phyloP scores from a whole-genome alignment of 2,797 vertebrate species.

The Cuculus canorus region DNA sequence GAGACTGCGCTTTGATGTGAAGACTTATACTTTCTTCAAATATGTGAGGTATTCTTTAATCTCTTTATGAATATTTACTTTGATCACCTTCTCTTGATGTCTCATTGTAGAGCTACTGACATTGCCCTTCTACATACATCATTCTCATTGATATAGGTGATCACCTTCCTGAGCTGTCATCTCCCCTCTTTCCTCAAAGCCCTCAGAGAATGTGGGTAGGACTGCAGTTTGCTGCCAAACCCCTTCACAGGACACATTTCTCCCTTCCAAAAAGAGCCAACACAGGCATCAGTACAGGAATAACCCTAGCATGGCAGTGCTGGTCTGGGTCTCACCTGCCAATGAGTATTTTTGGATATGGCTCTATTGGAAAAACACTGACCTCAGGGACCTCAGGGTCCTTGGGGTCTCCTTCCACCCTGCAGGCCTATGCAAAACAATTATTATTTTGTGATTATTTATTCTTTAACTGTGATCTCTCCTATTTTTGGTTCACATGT shows the following conservation, averaged over 20 bases:
- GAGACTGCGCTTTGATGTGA: constrained; percentile 14
- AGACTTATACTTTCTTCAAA: constrained; percentile 10
- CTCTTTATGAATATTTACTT: constrained; percentile 21
- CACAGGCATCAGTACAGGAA: background rate
- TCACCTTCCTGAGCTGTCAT: background rate
- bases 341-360: accelerated
- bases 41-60: constrained; percentile 31
- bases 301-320: background rate
- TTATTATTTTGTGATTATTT: background rate
- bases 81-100: constrained; percentile 35
- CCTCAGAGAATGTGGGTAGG: background rate
- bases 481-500: background rate
- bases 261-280: background rate
- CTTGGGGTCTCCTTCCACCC: background rate
- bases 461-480: background rate
- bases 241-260: background rate
- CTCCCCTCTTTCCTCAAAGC: background rate
- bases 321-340: background rate
- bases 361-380: background rate
- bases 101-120: constrained; percentile 9
- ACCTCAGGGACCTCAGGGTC: background rate
- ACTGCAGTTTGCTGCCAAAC: background rate
- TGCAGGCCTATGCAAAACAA: background rate
- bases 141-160: background rate
- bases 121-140: background rate